Evolutionary conservation across 2,113 vertebrate species (phyloP), one percentile per base, ranked within the genome.

Genomic region (Narcine bancroftii): DNA sequence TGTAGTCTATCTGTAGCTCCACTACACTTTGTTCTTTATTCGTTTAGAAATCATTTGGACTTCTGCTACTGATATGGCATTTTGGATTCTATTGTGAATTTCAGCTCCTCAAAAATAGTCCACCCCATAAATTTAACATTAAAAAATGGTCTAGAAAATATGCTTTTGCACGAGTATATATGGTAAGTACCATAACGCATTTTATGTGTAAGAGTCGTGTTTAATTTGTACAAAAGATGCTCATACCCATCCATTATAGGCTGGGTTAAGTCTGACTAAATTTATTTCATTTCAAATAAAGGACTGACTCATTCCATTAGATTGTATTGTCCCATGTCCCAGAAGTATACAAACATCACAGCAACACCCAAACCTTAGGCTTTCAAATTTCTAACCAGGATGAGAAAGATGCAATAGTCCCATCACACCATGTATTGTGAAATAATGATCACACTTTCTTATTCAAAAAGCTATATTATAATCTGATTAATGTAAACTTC

Each of bases 391-490:
- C 42, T 33, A 33, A 69, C 63, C 89, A 33, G 89, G 45, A 53
- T 91, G 89, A 91, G 19, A 47, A 91, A 91, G 36, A 45, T 29
- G 36, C 45, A 47, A 91, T 56, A 91, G 42, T 13, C 24, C 19
- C 65, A 33, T 42, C 65, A 91, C 63, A 91, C 39, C 63, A 91
- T 69, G 24, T 91, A 65, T 91, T 91, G 63, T 45, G 63, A 91
- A 91, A 91, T 71, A 47, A 45, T 2, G 42, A 66, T 69, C 71
- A 24, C 39, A 47, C 63, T 47, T 71, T 91, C 13, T 69, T 71
- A 69, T 26, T 91, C 65, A 65, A 42, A 36, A 29, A 1, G 75
- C 1, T 47, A 33, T 2, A 42, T 71, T 47, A 71, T 69, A 2
- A 3, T 2, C 65, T 69, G 65, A 69, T 47, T 91, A 39, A 69